A percentile compares a stretch with the other conserved stretches of the same genome.
These are phyloP conservation scores for Poecile atricapillus DNA, from an alignment of 2,113 vertebrate species.

Conservation along the genomic window DNA sequence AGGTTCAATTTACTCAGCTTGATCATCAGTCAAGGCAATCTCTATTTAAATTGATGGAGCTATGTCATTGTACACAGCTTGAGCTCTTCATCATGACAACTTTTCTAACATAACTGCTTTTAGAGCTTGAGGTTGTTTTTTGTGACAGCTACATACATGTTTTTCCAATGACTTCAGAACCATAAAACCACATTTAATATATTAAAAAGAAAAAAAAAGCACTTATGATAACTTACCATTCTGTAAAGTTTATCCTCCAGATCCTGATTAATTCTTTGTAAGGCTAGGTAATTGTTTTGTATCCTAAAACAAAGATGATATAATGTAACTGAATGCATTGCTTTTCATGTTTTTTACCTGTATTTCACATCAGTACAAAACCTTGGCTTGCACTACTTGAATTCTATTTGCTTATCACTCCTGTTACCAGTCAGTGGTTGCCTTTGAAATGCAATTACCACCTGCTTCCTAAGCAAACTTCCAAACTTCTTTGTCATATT, in stretches of 20 bases:
- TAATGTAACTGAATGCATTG: neutral
- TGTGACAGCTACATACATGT: neutral
- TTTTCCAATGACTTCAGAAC: neutral
- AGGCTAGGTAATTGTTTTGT: constrained; percentile 91
- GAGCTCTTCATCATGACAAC: neutral
- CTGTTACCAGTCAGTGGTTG: neutral
- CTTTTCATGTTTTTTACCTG: neutral
- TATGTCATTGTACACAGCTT: neutral
- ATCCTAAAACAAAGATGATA: constrained; percentile 79
- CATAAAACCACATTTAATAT: neutral
- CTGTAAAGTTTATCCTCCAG: constrained; percentile 93
- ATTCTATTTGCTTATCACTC: constrained; percentile 14
- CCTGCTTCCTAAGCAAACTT: neutral
- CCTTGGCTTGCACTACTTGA: neutral
- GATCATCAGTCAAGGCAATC: neutral
- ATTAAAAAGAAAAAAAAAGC: neutral
- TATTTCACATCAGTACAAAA: constrained; percentile 14
- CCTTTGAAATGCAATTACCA: constrained; percentile 17
- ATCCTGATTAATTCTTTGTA: constrained; percentile 97
- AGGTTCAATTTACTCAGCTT: neutral
- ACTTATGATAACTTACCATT: constrained; percentile 78
- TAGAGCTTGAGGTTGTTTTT: neutral
- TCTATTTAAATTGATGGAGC: neutral
- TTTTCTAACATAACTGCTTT: neutral
- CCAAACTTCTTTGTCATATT: neutral